These are phyloP conservation scores for Mythimna impura DNA, from an alignment of 2,888 invertebrate genomes.

Conservation along the genomic window DNA sequence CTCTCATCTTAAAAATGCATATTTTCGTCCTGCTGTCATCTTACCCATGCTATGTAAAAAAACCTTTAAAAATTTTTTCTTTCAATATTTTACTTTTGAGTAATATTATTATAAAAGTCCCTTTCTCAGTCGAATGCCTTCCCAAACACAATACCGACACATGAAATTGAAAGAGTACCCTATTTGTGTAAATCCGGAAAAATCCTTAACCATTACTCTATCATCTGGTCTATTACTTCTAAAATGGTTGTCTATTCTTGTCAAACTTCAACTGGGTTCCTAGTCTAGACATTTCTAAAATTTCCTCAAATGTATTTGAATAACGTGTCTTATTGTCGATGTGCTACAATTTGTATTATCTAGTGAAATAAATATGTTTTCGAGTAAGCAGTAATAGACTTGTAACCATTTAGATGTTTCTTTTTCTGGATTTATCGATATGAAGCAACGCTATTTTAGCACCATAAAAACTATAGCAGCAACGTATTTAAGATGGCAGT, in stretches of 20 bases:
- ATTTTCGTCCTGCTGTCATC: too few species aligned
- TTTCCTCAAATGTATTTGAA: conserved; percentile 40
- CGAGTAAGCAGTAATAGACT: conserved; percentile 28
- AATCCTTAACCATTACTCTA: conserved; percentile 42
- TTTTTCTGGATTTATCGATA: conserved; percentile 10
- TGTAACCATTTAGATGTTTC: neutral
- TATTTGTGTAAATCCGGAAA: conserved; percentile 53
- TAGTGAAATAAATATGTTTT: conserved; percentile 56
- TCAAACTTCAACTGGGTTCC: conserved; percentile 46
- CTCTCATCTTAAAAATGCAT: too few species aligned
- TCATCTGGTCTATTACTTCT: conserved; percentile 49
- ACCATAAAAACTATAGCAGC: conserved; percentile 49
- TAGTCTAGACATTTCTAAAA: conserved; percentile 38
- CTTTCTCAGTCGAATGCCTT: conserved; percentile 23
- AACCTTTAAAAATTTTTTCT: neutral
- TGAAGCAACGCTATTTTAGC: conserved; percentile 44
- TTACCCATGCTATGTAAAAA: too few species aligned
- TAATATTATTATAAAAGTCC: neutral
- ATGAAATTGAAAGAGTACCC: conserved; percentile 23
- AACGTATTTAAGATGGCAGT: conserved; percentile 30
- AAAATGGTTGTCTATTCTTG: conserved; percentile 48
- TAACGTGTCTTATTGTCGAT: conserved; percentile 58
- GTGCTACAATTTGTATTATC: conserved; percentile 48
- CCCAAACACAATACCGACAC: conserved; percentile 40
- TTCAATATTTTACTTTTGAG: neutral